These are phyloP conservation scores for Ectemnius cavifrons DNA, from an alignment of 2,888 invertebrate species.

Conservation along the genomic window DNA sequence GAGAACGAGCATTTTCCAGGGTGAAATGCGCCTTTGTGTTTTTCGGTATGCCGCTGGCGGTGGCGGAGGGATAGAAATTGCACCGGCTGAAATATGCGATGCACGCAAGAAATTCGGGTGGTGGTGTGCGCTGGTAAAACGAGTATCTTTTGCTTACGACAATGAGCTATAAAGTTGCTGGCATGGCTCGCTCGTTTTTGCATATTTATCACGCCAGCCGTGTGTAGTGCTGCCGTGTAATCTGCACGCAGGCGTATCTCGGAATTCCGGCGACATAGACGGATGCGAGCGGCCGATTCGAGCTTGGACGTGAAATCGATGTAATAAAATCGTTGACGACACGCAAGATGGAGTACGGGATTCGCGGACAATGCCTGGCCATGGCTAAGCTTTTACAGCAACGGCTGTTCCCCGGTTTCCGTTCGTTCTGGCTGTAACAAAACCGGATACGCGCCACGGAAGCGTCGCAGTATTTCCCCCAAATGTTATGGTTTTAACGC, in stretches of 20 bases:
- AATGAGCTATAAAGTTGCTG: constrained; percentile 46
- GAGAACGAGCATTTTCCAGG: neutral
- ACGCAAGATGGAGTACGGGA: constrained; percentile 24
- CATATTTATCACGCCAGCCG: constrained; percentile 37
- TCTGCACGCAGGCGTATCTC: too few species aligned
- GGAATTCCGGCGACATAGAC: constrained; percentile 30
- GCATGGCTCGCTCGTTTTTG: neutral
- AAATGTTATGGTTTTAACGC: too few species aligned
- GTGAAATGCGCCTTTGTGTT: constrained; percentile 13
- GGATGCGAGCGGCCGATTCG: constrained; percentile 40
- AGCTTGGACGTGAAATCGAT: constrained; percentile 36
- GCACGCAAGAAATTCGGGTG: constrained; percentile 24
- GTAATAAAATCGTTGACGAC: constrained; percentile 49
- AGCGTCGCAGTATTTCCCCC: neutral
- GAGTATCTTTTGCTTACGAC: constrained; percentile 52
- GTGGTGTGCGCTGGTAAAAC: constrained; percentile 39
- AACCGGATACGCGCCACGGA: neutral
- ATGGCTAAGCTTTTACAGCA: constrained; percentile 30
- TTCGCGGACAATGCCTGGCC: constrained; percentile 18
- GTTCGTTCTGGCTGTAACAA: constrained; percentile 6
- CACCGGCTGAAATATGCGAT: constrained; percentile 28
- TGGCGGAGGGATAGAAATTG: neutral
- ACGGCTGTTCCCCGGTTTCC: constrained; percentile 11
- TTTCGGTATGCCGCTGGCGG: constrained; percentile 8
- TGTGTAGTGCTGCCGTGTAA: constrained; percentile 32